Evolutionary conservation across 2,113 vertebrate genomes (phyloP), one percentile per base, ranked within the genome.

Genomic region (Lutjanus erythropterus): DNA sequence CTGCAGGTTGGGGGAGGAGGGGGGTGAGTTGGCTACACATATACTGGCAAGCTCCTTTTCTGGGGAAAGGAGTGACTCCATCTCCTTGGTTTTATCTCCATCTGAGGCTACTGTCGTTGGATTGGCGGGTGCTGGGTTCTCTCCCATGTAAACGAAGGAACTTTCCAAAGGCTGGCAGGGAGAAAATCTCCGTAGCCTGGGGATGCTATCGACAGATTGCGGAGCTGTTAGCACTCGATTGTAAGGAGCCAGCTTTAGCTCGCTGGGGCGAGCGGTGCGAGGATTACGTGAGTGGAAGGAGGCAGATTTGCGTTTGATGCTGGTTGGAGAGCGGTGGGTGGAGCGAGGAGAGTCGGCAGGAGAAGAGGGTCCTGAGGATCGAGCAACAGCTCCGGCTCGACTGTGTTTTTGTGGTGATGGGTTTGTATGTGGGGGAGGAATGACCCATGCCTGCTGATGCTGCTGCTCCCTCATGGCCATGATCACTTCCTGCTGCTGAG

Each of bases 401-500:
- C 89, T 64, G 71, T 96, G 96, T 78, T 97, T 97, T 81, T 98
- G 97, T n/a, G 97, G 96, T 11, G 96, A 97, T 44, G 97, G 96
- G 31, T 95, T 96, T 25, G 96, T 91, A 1, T 96, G 95, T 10
- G 96, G 92, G 27, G 97, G 95, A 62, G 96, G 95, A 71, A 97
- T 96, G 59, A 97, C 96, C 98, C 97, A 98, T 0, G 97, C 90
- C 86, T 98, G 97, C 83, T 93, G 91, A 46, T 93, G 93, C 52
- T 98, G 97, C 25, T 99, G 96, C 86, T 97, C 98, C 62, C 98
- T 94, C 98, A 98, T 99, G 85, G 98, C 96, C 97, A 99, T 98
- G 81, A 99, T 94, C 86, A 98, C 95, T 70, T 99, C 98, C 91
- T 99, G 98, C 88, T 99, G 98, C 86, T 98, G 96, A 46, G 98